phyloP scores from a whole-genome alignment of 2,797 vertebrate genomes.

The Schizopygopsis pylzovi region DNA sequence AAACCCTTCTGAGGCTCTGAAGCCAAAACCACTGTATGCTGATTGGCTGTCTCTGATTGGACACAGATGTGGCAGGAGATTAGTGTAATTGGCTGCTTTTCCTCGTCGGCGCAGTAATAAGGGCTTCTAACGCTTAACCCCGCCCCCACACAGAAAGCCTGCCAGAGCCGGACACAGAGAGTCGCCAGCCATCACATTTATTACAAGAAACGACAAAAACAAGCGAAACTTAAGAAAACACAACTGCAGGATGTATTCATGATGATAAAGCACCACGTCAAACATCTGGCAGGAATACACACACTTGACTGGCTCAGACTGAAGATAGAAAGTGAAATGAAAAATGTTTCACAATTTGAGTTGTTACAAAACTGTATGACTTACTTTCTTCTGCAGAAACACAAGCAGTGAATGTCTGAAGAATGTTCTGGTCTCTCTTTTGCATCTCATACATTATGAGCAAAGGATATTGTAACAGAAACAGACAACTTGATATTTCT shows the following conservation, averaged over 20 bases:
- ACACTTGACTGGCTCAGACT: background rate
- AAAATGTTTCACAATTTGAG: background rate
- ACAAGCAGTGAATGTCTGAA: background rate
- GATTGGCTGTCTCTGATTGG: conserved; percentile 66
- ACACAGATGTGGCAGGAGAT: conserved; percentile 66
- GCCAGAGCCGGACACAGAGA: conserved; percentile 37
- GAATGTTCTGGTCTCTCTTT: background rate
- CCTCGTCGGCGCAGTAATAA: conserved; percentile 61
- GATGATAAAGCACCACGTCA: background rate
- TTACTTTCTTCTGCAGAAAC: background rate
- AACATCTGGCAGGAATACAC: background rate
- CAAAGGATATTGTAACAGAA: background rate
- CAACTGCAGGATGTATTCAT: background rate
- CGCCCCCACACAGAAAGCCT: conserved; percentile 53
- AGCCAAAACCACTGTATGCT: conserved; percentile 58
- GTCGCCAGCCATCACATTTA: conserved; percentile 16
- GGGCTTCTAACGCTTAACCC: conserved; percentile 60
- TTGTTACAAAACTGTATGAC: background rate
- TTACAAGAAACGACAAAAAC: conserved; percentile 10
- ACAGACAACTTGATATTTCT: background rate
- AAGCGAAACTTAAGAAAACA: conserved; percentile 7
- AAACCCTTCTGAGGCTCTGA: conserved; percentile 65
- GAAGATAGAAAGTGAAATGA: background rate
- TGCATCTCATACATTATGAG: background rate
- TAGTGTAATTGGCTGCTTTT: conserved; percentile 61